Evolutionary conservation across 2,113 vertebrate species (phyloP).

Genomic region (Pseudorhombus dupliciocellatus): DNA sequence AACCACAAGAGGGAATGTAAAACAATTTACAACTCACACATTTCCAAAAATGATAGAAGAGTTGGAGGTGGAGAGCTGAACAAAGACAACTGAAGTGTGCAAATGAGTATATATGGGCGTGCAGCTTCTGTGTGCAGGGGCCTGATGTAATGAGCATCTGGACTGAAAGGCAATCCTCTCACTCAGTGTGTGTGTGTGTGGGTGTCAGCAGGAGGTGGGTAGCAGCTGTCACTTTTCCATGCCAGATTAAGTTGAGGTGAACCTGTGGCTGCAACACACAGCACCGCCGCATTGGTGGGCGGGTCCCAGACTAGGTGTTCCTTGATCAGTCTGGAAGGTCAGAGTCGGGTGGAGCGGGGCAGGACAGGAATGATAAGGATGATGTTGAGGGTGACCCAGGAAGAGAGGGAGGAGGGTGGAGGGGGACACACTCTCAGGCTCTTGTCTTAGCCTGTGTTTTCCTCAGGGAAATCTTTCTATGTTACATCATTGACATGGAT

Average conservation of each 20-base stretch:
- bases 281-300: slow-evolving; percentile 34
- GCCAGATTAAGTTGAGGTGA: slow-evolving; percentile 51
- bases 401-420: background rate
- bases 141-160: slow-evolving; percentile 58
- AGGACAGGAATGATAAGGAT: slow-evolving; percentile 6
- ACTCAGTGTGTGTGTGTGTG: slow-evolving; percentile 24
- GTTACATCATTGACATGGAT: too few relatives aligned
- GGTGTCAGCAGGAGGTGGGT: slow-evolving; percentile 56
- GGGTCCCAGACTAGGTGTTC: slow-evolving; percentile 46
- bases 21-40: background rate
- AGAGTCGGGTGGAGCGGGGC: slow-evolving; percentile 11
- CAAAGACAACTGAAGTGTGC: background rate
- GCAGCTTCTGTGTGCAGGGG: background rate
- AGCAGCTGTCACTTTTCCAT: slow-evolving; percentile 63
- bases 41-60: background rate
- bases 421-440: background rate
- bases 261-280: slow-evolving; percentile 26
- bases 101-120: background rate
- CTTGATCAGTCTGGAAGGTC: slow-evolving; percentile 71
- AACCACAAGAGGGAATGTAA: background rate
- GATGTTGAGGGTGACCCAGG: slow-evolving; percentile 36
- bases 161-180: slow-evolving; percentile 53
- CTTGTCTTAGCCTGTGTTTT: background rate
- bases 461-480: background rate
- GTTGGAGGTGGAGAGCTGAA: background rate